Conservation (phyloP, 1,140 invertebrate species). For the Hypsibius dujardini region DNA sequence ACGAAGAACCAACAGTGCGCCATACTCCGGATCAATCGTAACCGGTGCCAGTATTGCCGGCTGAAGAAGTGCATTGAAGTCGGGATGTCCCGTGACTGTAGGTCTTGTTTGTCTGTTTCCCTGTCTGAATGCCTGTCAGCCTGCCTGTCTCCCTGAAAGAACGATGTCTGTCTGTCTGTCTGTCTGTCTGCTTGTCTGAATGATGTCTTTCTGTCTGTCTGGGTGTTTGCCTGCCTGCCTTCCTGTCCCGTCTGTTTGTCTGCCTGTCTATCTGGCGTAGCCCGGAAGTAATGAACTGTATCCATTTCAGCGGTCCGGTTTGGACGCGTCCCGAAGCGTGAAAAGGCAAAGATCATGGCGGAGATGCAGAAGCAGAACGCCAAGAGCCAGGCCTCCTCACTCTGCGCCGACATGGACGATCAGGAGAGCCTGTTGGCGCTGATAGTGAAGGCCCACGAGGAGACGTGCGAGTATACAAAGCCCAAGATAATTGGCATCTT, state of each 20-base stretch:
- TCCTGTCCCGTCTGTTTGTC: no score
- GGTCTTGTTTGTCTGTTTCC: no score
- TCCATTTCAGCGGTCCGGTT: constrained; percentile 80
- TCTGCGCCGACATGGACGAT: constrained; percentile 75
- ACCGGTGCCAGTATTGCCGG: constrained; percentile 87
- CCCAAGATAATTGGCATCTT: constrained; percentile 74
- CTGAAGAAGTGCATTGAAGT: constrained; percentile 94
- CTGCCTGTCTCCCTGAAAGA: no score
- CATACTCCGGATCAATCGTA: constrained; percentile 85
- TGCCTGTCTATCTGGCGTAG: no score
- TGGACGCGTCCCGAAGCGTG: constrained; percentile 92
- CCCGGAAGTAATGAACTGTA: no score
- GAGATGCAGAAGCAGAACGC: constrained; percentile 92
- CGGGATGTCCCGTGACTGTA: constrained; percentile 94
- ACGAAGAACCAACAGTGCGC: constrained; percentile 94
- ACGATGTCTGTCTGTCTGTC: no score
- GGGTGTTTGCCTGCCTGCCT: no score
- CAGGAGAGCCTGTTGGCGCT: constrained; percentile 59
- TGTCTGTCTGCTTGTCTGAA: no score
- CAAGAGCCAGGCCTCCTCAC: constrained; percentile 66
- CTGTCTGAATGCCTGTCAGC: no score
- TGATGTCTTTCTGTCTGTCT: no score
- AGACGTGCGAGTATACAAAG: constrained; percentile 84
- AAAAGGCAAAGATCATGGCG: constrained; percentile 92
- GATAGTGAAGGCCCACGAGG: constrained; percentile 73